Evolutionary conservation across 1,140 invertebrate species (phyloP).

Genomic region (Ostrea edulis): DNA sequence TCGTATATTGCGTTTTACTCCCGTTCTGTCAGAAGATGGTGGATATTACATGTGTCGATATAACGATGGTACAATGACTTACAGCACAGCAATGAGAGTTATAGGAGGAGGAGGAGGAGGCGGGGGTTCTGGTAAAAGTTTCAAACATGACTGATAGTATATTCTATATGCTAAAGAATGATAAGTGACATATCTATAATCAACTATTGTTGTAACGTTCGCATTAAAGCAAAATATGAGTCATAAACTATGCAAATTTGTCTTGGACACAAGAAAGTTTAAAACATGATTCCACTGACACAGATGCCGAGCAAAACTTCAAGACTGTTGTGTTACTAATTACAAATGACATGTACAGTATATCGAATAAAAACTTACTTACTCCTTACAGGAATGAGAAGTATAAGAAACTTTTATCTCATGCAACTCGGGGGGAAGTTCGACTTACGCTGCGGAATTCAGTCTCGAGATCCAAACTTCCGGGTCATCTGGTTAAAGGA

Average conservation of each 20-base stretch:
- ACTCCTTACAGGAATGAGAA: not conserved
- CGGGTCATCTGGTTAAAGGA: slow-evolving; percentile 5
- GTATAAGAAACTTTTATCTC: not conserved
- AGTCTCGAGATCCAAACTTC: not conserved
- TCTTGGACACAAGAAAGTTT: no score
- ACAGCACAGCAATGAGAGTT: slow-evolving; percentile 15
- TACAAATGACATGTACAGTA: no score
- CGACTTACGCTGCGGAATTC: slow-evolving; percentile 4
- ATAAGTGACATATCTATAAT: not conserved
- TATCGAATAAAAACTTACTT: not conserved
- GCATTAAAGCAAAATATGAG: no score
- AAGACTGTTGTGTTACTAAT: no score
- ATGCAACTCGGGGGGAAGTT: slow-evolving; percentile 11
- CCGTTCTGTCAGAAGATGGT: not conserved
- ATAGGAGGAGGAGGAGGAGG: not conserved
- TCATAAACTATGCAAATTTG: not conserved
- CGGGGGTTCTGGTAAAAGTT: not conserved
- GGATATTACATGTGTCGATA: slow-evolving; percentile 21
- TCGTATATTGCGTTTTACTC: not conserved
- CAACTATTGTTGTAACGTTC: not conserved
- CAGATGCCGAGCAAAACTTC: no score
- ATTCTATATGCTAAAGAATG: no score
- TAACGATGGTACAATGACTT: not conserved
- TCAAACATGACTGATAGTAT: no score
- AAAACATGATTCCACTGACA: no score